Evolutionary conservation across 35 echinoderm and acorn worm genomes (phyloP), one percentile per base, ranked within the genome.

Genomic region (Lytechinus variegatus): DNA sequence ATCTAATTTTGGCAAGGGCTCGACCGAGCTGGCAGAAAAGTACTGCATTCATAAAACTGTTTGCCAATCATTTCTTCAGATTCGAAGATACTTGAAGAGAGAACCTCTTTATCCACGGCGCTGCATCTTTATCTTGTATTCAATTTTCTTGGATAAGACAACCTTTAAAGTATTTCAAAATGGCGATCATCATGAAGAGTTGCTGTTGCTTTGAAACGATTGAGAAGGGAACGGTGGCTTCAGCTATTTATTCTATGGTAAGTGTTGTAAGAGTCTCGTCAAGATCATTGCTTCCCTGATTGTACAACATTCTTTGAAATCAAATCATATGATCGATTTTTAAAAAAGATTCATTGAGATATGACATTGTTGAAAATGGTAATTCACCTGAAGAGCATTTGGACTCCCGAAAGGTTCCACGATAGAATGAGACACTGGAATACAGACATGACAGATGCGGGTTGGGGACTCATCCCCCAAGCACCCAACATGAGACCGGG

Each of bases 171-270:
- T 0, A 44, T 90, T 54, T 54, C 28, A 90, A 90, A 33, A 90
- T 90, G 88, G 88, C 88, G 52, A 90, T 90, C 27, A 90, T 90
- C 28, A 90, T 90, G 88, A 90, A 44, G 52, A 90, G 88, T 90
- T 90, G 88, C 9, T 90, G 88, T 27, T 90, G 88, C 88, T 90
- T 90, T 16, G 88, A 90, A 12, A 90, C 88, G 10, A 54, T 90
- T 54, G 88, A 90, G 16, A 90, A 90, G 88, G 88, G 88, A 14
- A 90, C 88, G 3, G 52, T 90, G 5, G 88, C 88, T 5, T 52
- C 88, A 8, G 88, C 88, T 54, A 90, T 90, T 10, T 90, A 90
- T 28, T 44, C 88, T 21, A 90, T 90, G 88, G 88, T 90, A 90
- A 90, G 88, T 44, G 29, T 90, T 9, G 19, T 79, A 16, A 24